Evolutionary conservation across 2,888 invertebrate species (phyloP).

Genomic region (Choreutis nemorana): DNA sequence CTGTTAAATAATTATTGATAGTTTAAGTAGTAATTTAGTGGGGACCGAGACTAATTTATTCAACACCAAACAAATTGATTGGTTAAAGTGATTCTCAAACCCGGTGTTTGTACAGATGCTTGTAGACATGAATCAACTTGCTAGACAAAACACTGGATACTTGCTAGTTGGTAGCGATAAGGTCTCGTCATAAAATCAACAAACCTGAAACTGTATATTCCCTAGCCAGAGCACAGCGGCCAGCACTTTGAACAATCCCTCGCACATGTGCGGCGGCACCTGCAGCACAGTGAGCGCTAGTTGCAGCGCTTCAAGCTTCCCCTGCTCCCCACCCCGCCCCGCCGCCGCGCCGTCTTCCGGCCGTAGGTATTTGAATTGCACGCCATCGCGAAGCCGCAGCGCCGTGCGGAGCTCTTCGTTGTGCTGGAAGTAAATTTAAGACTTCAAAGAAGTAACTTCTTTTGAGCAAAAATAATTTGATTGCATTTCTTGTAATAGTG

Average conservation of each 20-base stretch:
- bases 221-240: constrained; percentile 92
- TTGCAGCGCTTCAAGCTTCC: constrained; percentile 81
- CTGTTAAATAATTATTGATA: constrained; percentile 29
- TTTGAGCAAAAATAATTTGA: too few species aligned
- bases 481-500: too few species aligned
- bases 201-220: constrained; percentile 80
- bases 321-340: constrained; percentile 44
- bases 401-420: constrained; percentile 79
- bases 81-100: constrained; percentile 1
- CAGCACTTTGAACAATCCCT: constrained; percentile 87
- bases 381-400: constrained; percentile 76
- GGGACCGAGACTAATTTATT: not conserved
- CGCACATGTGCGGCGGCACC: constrained; percentile 85
- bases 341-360: constrained; percentile 74
- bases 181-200: constrained; percentile 1
- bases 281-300: constrained; percentile 90
- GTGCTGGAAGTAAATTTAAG: too few species aligned
- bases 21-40: too few species aligned
- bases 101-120: too few species aligned
- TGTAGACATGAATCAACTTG: too few species aligned
- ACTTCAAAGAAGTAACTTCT: constrained; percentile 6
- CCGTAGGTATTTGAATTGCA: constrained; percentile 83
- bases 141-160: too few species aligned
- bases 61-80: too few species aligned
- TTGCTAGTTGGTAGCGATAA: too few species aligned